phyloP scores from a whole-genome alignment of 2,888 invertebrate genomes.

The Dioctria rufipes region DNA sequence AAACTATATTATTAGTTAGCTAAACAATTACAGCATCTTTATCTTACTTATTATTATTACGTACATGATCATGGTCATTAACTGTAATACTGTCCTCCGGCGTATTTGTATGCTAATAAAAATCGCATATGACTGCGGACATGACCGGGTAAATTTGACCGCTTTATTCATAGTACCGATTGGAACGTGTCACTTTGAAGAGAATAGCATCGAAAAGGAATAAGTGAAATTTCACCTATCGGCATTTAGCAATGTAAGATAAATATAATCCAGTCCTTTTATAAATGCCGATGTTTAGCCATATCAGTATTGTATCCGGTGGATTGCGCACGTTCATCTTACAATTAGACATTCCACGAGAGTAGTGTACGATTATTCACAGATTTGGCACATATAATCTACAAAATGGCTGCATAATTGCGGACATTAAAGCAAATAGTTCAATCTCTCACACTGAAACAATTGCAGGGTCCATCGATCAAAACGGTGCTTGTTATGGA shows the following conservation, averaged over 20 bases:
- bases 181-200: no score
- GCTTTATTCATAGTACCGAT: no score
- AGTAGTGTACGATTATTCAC: neutral
- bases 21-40: no score
- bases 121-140: no score
- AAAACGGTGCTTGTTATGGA: neutral
- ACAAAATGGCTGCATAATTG: neutral
- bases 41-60: no score
- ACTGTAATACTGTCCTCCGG: no score
- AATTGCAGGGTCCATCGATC: neutral
- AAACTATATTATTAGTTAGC: no score
- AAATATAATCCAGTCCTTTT: neutral
- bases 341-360: neutral
- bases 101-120: no score
- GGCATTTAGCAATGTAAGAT: neutral
- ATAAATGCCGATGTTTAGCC: slow-evolving; percentile 31
- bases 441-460: neutral
- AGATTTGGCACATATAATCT: neutral
- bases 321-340: neutral
- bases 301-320: neutral
- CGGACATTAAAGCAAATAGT: neutral
- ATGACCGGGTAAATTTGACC: no score
- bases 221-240: neutral
- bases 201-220: neutral
- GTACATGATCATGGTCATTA: no score